phyloP scores from a whole-genome alignment of 1,140 invertebrate species.

The Dendrolimus kikuchii region DNA sequence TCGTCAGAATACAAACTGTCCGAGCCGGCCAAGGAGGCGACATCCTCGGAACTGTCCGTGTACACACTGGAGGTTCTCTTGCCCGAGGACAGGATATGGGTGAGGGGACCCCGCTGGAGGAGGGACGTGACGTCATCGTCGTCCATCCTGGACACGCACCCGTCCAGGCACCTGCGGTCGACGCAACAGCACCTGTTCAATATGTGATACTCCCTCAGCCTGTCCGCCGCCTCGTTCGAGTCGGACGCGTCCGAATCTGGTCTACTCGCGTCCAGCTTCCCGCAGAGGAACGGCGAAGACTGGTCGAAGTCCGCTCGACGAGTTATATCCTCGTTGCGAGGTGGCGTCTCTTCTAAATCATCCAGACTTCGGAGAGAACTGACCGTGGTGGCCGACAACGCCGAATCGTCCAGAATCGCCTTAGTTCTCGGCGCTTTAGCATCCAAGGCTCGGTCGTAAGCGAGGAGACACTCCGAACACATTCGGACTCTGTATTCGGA shows the following conservation, averaged over 20 bases:
- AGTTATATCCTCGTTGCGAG: no score
- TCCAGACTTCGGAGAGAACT: slow-evolving; percentile 75
- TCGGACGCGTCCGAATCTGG: slow-evolving; percentile 7
- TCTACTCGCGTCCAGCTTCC: slow-evolving; percentile 17
- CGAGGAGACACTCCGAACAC: slow-evolving; percentile 36
- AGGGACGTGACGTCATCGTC: slow-evolving; percentile 13
- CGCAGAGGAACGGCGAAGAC: slow-evolving; percentile 44
- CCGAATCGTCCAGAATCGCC: slow-evolving; percentile 57
- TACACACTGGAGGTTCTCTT: slow-evolving; percentile 87
- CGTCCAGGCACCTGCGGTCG: slow-evolving; percentile 6
- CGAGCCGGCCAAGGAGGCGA: slow-evolving; percentile 83
- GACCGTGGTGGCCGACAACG: slow-evolving; percentile 50
- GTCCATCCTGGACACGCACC: slow-evolving; percentile 6
- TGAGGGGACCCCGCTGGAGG: slow-evolving; percentile 22
- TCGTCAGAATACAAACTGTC: slow-evolving; percentile 81
- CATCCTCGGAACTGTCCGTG: slow-evolving; percentile 89
- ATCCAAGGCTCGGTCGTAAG: slow-evolving; percentile 44
- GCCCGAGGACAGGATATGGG: slow-evolving; percentile 69
- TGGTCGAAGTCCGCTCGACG: slow-evolving; percentile 4
- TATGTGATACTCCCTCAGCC: slow-evolving; percentile 40
- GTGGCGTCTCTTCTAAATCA: slow-evolving; percentile 46
- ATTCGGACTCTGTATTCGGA: slow-evolving; percentile 22
- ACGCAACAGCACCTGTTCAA: slow-evolving; percentile 43
- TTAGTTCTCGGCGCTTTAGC: slow-evolving; percentile 13
- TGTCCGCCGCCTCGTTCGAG: slow-evolving; percentile 10